Conservation (phyloP, 2,888 invertebrate genomes). For the Molorchus minor region DNA sequence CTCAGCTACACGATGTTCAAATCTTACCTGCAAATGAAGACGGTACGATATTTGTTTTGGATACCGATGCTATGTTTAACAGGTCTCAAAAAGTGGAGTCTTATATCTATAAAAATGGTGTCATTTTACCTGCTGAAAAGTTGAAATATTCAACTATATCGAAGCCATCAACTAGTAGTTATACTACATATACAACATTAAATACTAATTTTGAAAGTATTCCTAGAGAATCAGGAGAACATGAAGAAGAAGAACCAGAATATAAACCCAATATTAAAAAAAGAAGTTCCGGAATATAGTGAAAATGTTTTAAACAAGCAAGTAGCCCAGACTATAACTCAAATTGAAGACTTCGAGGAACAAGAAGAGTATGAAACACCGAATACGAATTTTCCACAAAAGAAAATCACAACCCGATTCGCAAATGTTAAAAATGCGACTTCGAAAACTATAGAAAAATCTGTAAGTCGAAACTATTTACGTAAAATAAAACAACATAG, state of each 20-base stretch:
- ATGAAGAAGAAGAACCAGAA: conserved; percentile 12
- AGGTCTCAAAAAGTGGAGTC: conserved; percentile 52
- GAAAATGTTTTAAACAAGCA: conserved; percentile 7
- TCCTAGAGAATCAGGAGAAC: neutral
- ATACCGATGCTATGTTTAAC: conserved; percentile 52
- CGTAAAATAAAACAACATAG: conserved; percentile 55
- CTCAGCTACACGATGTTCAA: conserved; percentile 46
- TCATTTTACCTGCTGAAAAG: conserved; percentile 48
- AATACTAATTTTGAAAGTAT: conserved; percentile 10
- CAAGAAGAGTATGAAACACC: conserved; percentile 9
- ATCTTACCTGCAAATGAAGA: conserved; percentile 56
- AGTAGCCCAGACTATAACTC: neutral
- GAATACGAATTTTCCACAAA: conserved; percentile 11
- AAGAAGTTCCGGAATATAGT: conserved; percentile 13
- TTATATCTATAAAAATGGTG: conserved; percentile 56
- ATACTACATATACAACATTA: conserved; percentile 3
- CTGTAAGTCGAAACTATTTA: conserved; percentile 49
- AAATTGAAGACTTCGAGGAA: conserved; percentile 8
- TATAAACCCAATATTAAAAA: conserved; percentile 10
- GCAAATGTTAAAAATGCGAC: conserved; percentile 15
- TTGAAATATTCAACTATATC: conserved; percentile 20
- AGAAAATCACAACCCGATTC: conserved; percentile 6
- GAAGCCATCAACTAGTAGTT: conserved; percentile 33
- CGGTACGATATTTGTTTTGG: conserved; percentile 56
- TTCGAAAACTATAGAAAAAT: conserved; percentile 24